Conservation (phyloP, 2,113 vertebrate genomes). For the Stictonetta naevosa region DNA sequence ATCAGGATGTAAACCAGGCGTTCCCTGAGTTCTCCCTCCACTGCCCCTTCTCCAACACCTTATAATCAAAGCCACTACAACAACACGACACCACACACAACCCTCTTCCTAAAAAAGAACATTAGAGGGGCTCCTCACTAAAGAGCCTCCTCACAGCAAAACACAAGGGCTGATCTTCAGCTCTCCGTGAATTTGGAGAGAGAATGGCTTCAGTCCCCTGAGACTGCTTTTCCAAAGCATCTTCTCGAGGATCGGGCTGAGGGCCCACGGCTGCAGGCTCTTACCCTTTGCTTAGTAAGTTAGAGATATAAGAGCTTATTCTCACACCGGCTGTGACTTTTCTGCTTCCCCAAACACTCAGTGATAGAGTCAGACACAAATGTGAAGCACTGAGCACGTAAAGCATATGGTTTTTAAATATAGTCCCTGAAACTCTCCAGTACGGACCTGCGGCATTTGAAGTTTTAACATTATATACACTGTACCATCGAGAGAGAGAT, state of each 20-base stretch:
- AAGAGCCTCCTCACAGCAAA: fast-evolving
- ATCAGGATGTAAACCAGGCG: background rate
- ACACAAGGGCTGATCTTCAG: background rate
- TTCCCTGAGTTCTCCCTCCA: background rate
- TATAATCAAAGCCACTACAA: background rate
- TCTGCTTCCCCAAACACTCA: background rate
- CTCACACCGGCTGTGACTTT: background rate
- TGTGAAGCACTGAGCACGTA: fast-evolving
- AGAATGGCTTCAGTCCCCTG: background rate
- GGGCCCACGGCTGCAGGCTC: background rate
- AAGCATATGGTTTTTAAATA: background rate
- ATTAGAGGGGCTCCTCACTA: background rate
- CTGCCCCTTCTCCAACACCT: background rate
- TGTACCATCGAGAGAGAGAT: fast-evolving
- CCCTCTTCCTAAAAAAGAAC: background rate
- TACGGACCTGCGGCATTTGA: background rate
- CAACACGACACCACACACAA: background rate
- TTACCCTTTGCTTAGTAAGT: background rate
- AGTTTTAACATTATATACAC: background rate
- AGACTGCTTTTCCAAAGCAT: background rate
- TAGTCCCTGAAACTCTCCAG: background rate
- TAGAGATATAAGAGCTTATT: background rate
- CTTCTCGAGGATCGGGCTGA: background rate
- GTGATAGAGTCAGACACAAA: background rate
- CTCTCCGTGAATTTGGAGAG: background rate